Base-by-base conservation (phyloP, 2,113 vertebrate genomes). In the Grammomys dolichurus region DNA sequence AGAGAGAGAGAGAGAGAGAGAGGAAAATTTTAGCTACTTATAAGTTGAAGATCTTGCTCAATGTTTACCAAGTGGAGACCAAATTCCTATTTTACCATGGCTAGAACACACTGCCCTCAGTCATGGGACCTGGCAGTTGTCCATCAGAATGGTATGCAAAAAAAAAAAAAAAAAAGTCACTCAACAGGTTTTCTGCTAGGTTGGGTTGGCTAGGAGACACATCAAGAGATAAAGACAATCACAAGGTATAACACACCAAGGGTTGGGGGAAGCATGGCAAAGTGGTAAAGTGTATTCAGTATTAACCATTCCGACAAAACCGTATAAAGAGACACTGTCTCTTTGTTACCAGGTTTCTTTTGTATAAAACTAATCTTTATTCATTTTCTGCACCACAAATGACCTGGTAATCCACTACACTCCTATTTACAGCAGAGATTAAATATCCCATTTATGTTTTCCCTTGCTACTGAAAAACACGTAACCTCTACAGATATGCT, bases 31-130 rank as follows among this genome's bases (percentile, higher is more conserved):
- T 82, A 89, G 87, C 43, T 76, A 77, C 33, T 75, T 87, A 7
- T 75, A 91, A 91, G 77, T 73, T 87, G 33, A 14, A 96, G 78
- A 69, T 43, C 67, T 92, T 82, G 46, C 54, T 94, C 56, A 73
- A 31, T 91, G 85, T 89, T 91, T 95, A 96, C 19, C 58, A 77
- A 86, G 89, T 20, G n/a, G 76, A 87, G 80, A 65, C 12, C 94
- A 82, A 93, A 70, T 69, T 91, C 56, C 1, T 40, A 89, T 93
- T 93, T 97, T 84, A 95, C 51, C 22, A 73, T 76, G 87, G 43
- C 40, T 72, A 73, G 72, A 69, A 93, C 96, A 90, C 54, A 96
- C 8, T 94, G 48, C 33, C 63, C 86, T 94, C 36, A 70, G 93
- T 58, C 19, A 31, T 0, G 80, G 63, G 22, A 75, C n/a, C 28